These are phyloP conservation scores for Thymallus thymallus DNA, from an alignment of 2,113 vertebrate genomes.

Conservation along the genomic window DNA sequence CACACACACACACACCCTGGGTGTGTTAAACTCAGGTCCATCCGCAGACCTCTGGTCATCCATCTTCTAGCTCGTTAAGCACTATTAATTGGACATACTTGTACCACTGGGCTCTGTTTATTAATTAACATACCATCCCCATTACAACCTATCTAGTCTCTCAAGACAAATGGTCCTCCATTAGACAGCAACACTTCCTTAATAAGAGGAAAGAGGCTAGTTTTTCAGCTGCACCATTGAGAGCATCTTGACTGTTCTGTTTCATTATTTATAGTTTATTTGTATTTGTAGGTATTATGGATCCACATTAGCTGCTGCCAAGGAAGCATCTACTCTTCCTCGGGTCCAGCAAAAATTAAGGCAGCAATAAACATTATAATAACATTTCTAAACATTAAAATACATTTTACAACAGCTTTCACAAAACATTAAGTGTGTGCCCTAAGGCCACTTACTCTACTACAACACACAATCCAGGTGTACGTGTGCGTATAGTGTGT, in stretches of 20 bases:
- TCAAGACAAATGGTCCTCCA: constrained; percentile 58
- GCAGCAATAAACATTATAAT: too few relatives aligned
- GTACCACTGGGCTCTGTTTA: constrained; percentile 58
- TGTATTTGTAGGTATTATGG: neutral
- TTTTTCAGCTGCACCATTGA: too few relatives aligned
- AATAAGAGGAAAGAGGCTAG: constrained; percentile 31
- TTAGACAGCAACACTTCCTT: constrained; percentile 52
- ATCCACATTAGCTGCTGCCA: too few relatives aligned
- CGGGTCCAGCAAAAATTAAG: too few relatives aligned
- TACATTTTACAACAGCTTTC: too few relatives aligned
- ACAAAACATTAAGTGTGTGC: too few relatives aligned
- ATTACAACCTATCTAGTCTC: constrained; percentile 59
- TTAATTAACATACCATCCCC: constrained; percentile 67
- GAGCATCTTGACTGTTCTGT: constrained; percentile 30
- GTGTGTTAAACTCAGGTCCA: constrained; percentile 38
- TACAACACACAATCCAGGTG: too few relatives aligned
- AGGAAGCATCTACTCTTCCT: too few relatives aligned
- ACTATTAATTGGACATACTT: constrained; percentile 66
- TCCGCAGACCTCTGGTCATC: constrained; percentile 37
- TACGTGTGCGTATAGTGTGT: too few relatives aligned
- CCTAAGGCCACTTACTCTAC: too few relatives aligned
- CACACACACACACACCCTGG: neutral
- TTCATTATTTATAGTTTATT: neutral
- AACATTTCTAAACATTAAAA: too few relatives aligned
- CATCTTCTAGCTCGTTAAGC: constrained; percentile 59